These are phyloP conservation scores for Heliconius nattereri DNA, from an alignment of 1,140 invertebrate species.

Conservation along the genomic window DNA sequence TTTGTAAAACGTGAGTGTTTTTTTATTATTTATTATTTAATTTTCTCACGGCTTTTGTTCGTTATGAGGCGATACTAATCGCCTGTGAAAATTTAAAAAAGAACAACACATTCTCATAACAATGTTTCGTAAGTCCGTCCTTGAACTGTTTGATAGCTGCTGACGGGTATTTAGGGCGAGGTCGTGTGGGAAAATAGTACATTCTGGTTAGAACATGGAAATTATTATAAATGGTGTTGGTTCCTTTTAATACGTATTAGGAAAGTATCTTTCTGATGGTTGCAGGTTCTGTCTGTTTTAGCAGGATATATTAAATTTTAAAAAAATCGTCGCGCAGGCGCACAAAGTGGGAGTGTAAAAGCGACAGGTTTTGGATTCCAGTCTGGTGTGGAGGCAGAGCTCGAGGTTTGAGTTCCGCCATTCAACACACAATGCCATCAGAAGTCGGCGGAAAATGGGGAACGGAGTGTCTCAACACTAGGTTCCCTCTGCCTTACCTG, in stretches of 20 bases:
- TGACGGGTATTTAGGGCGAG: slow-evolving; percentile 12
- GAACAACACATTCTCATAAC: slow-evolving; percentile 4
- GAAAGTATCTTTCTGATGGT: too few species aligned
- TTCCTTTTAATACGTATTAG: not conserved
- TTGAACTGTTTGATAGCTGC: slow-evolving; percentile 21
- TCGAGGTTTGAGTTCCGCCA: too few species aligned
- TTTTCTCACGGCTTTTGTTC: slow-evolving; percentile 13
- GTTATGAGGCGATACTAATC: not conserved
- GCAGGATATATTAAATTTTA: too few species aligned
- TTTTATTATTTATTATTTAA: not conserved
- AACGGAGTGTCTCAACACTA: too few species aligned
- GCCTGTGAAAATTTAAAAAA: slow-evolving; percentile 18
- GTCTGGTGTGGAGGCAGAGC: too few species aligned
- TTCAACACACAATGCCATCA: too few species aligned
- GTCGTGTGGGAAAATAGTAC: slow-evolving; percentile 18
- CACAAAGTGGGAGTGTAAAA: too few species aligned
- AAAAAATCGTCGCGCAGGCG: too few species aligned
- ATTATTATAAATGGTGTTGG: not conserved
- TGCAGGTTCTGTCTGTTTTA: too few species aligned
- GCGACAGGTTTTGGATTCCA: too few species aligned
- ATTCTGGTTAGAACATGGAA: not conserved
- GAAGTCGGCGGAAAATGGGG: too few species aligned
- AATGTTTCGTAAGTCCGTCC: slow-evolving; percentile 20
- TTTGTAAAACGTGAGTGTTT: not conserved
- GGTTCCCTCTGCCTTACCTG: too few species aligned